These are phyloP conservation scores for Himantopus leucocephalus DNA, from an alignment of 2,113 vertebrate genomes.

Conservation along the genomic window DNA sequence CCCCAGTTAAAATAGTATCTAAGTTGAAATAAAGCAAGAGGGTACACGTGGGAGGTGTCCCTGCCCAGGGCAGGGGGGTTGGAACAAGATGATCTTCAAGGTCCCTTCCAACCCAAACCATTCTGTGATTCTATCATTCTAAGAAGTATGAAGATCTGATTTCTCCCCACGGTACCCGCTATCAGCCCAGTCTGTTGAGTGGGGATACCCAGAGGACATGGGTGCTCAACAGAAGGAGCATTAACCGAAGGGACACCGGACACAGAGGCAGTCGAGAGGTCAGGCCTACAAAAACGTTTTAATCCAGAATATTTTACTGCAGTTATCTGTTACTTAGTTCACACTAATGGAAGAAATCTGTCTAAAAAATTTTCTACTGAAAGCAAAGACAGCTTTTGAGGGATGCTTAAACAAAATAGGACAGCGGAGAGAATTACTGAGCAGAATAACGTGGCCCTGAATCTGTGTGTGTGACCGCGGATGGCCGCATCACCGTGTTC, in stretches of 20 bases:
- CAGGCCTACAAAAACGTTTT: not conserved
- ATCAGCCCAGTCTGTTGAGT: not conserved
- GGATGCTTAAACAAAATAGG: not conserved
- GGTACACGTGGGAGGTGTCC: not conserved
- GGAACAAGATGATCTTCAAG: too few species aligned
- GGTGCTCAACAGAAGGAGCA: not conserved
- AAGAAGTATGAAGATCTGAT: not conserved
- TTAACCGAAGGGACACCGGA: not conserved
- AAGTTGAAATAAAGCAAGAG: not conserved
- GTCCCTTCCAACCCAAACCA: too few species aligned
- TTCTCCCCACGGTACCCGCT: fast-evolving
- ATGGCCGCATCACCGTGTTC: fast-evolving
- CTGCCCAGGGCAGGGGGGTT: too few species aligned
- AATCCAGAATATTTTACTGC: not conserved
- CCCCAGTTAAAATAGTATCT: not conserved
- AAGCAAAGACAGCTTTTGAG: not conserved
- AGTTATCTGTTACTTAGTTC: not conserved
- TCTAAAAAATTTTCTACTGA: fast-evolving
- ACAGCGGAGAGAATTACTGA: not conserved
- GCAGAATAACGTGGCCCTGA: fast-evolving
- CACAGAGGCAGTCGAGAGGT: not conserved
- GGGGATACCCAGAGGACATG: not conserved
- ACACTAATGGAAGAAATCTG: not conserved
- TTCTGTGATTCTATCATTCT: too few species aligned
- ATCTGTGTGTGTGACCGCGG: not conserved